Evolutionary conservation across 2,888 invertebrate species (phyloP).

Genomic region (Cryptus armator): DNA sequence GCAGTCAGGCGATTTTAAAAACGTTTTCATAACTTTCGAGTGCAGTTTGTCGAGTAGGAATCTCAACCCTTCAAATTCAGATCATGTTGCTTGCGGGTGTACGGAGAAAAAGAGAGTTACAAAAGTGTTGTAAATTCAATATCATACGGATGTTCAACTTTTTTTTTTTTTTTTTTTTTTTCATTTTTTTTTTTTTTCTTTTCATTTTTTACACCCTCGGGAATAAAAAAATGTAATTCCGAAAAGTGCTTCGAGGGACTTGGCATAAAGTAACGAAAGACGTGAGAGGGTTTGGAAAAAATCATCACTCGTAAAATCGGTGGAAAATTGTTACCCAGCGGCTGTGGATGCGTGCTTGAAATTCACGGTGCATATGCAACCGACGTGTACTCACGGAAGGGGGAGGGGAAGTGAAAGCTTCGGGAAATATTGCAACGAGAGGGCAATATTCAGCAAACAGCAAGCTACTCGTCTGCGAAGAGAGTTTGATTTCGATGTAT

Average conservation of each 20-base stretch:
- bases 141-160: background rate
- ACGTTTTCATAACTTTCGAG: background rate
- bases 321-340: background rate
- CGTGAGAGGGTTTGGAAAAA: background rate
- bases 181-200: background rate
- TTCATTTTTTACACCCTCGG: background rate
- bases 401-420: background rate
- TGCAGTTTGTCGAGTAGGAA: background rate
- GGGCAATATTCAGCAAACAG: background rate
- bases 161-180: background rate
- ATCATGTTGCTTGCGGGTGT: background rate
- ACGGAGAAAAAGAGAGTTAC: background rate
- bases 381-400: background rate
- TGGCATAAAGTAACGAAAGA: no score
- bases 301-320: background rate
- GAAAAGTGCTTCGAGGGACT: background rate
- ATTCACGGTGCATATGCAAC: background rate
- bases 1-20: background rate
- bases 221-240: background rate
- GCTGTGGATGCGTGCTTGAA: background rate
- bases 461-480: background rate
- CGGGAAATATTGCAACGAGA: constrained; percentile 19
- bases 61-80: background rate
- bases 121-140: background rate
- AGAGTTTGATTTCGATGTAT: constrained; percentile 4